Base-by-base conservation (phyloP, 2,797 vertebrate genomes). In the Rachycentron canadum region DNA sequence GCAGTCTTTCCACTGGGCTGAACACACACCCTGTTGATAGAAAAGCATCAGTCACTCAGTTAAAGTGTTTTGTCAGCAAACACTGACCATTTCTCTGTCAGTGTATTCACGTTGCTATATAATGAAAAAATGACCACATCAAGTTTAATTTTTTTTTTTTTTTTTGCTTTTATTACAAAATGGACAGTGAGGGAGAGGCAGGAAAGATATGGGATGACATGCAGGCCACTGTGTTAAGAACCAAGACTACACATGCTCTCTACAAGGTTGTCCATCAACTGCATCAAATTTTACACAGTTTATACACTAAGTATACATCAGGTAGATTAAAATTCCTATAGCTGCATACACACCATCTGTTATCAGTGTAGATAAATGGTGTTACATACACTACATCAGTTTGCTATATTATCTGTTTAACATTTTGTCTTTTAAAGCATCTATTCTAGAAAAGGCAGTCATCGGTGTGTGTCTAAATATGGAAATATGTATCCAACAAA, bases 61-160 rank as follows among this genome's bases (percentile, higher is more conserved):
- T 57, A 50, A 83, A 76, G 61, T 81, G 65, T 78, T 68, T 83
- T 41, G 73, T 74, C 58, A 83, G 79, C 66, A 79, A 87, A 84
- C 76, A 34, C 1, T 23, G 26, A 30, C 28, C 11, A 59, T 68
- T 75, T 68, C 30, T 45, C 26, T 52, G 69, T 61, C 76, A 45
- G 61, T 14, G 12, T 63, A 72, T 79, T 70, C 32, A 71, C 60
- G 25, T 32, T 26, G 60, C 38, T 59, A 0, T 40, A 23, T 52
- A 21, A 47, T 25, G 53, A 68, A 58, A 76, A 36, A 41, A 58
- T 57, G 34, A 28, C 16, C 63, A 7, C 26, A 32, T 36, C 7
- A 7, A 2, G 34, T 36, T 36, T 36, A 4, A 7, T 36, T 36
- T 10, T 36, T 7, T 36, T 36, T 36, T 36, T 7, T 36, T 36